Conservation (phyloP, 2,888 invertebrate species). For the Cybosia mesomella region DNA sequence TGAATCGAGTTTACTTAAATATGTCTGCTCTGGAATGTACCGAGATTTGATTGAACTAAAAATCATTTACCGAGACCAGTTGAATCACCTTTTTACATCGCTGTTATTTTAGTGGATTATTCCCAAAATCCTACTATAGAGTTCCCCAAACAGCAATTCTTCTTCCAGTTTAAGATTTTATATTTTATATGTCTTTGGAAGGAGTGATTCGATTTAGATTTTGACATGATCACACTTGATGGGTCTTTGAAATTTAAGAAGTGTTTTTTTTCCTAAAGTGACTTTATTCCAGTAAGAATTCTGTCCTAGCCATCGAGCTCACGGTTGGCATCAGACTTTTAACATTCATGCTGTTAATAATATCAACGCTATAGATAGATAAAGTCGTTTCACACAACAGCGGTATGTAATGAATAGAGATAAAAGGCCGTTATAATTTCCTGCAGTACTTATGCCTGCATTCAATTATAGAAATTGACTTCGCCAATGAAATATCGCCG, state of each 20-base stretch:
- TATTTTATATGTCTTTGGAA: slow-evolving; percentile 46
- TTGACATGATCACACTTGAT: slow-evolving; percentile 51
- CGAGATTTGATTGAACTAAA: slow-evolving; percentile 60
- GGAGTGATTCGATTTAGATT: slow-evolving; percentile 53
- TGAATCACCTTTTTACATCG: slow-evolving; percentile 49
- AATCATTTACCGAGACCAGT: slow-evolving; percentile 57
- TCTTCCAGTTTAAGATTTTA: slow-evolving; percentile 39
- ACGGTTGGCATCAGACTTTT: slow-evolving; percentile 23
- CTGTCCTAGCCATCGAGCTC: slow-evolving; percentile 28
- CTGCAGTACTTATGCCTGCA: slow-evolving; percentile 14
- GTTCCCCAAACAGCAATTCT: slow-evolving; percentile 31
- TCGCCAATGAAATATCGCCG: slow-evolving; percentile 25
- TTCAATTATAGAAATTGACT: slow-evolving; percentile 24
- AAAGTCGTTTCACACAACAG: slow-evolving; percentile 28
- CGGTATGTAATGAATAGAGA: slow-evolving; percentile 33
- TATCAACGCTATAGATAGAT: slow-evolving; percentile 29
- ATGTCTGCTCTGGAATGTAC: slow-evolving; percentile 38
- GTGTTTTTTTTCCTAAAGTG: slow-evolving; percentile 37
- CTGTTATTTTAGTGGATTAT: slow-evolving; percentile 53
- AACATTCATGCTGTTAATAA: slow-evolving; percentile 31
- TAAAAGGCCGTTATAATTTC: slow-evolving; percentile 27
- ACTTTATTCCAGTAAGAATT: slow-evolving; percentile 39
- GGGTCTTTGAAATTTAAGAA: slow-evolving; percentile 49
- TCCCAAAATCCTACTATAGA: slow-evolving; percentile 37
- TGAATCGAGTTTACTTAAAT: slow-evolving; percentile 42